phyloP scores from a whole-genome alignment of 2,888 invertebrate species.

The Ethmia dodecea region DNA sequence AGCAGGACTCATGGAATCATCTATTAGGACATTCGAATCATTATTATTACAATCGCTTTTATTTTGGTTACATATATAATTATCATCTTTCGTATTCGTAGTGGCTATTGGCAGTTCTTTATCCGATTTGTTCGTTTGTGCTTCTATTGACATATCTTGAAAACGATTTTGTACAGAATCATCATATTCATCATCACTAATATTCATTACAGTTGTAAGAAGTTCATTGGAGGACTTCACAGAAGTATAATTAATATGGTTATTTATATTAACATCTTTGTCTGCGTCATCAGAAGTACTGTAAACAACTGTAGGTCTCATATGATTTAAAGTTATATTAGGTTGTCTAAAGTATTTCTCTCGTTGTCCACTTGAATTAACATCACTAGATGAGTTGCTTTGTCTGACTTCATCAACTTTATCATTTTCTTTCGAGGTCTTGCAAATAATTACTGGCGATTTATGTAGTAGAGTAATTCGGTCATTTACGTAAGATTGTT shows the following conservation, averaged over 20 bases:
- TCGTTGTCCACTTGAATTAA: no score
- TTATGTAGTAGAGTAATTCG: background rate
- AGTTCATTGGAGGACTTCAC: conserved; percentile 39
- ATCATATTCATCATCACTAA: conserved; percentile 10
- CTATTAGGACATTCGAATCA: background rate
- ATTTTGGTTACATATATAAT: background rate
- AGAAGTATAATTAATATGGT: conserved; percentile 21
- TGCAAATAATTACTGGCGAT: no score
- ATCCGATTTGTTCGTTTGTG: background rate
- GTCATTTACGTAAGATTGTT: background rate
- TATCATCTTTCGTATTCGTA: background rate
- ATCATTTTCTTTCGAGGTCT: no score
- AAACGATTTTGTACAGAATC: background rate
- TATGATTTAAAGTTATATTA: background rate
- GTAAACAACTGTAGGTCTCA: background rate
- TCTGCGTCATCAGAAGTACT: conserved; percentile 7
- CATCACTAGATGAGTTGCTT: no score
- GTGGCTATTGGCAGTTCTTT: no score
- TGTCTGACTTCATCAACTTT: no score
- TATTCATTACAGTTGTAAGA: conserved; percentile 33
- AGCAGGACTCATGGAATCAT: background rate
- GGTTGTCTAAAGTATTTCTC: no score
- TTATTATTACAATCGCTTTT: conserved; percentile 10
- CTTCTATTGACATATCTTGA: background rate
- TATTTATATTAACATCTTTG: conserved; percentile 3